Percentiles rank a stretch among this genome's conserved stretches.
Conservation (phyloP, 2,797 vertebrate genomes). For the Antennarius maculatus region DNA sequence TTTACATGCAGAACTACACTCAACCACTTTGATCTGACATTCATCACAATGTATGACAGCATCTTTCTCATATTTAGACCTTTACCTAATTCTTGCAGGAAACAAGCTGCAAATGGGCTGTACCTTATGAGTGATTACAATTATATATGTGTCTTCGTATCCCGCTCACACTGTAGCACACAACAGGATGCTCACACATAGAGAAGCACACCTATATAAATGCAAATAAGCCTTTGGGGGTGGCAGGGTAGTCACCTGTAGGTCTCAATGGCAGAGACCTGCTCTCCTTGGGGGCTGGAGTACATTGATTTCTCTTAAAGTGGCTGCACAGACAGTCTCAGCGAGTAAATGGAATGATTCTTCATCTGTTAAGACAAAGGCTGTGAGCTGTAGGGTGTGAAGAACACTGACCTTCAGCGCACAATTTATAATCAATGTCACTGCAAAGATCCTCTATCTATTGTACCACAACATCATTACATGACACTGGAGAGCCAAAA, state of each 20-base stretch:
- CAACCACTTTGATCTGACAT: no score
- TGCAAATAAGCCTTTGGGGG: slow-evolving; percentile 35
- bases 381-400: slow-evolving; percentile 76
- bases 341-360: slow-evolving; percentile 80
- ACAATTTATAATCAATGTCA: slow-evolving; percentile 72
- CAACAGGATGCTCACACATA: slow-evolving; percentile 14
- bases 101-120: neutral
- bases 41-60: neutral
- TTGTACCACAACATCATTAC: slow-evolving; percentile 6
- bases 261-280: slow-evolving; percentile 61
- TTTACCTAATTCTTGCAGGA: neutral
- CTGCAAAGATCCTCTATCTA: slow-evolving; percentile 16
- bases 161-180: slow-evolving; percentile 19
- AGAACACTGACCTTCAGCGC: slow-evolving; percentile 82
- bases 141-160: neutral
- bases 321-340: slow-evolving; percentile 66
- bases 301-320: slow-evolving; percentile 79
- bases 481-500: slow-evolving; percentile 1
- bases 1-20: no score
- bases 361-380: slow-evolving; percentile 84
- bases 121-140: slow-evolving; percentile 17
- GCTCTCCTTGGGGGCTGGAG: slow-evolving; percentile 60
- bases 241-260: slow-evolving; percentile 64
- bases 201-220: slow-evolving; percentile 29
- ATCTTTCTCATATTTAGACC: neutral